Base-by-base conservation (phyloP, 2,888 invertebrate genomes). In the Napeogenes inachia region DNA sequence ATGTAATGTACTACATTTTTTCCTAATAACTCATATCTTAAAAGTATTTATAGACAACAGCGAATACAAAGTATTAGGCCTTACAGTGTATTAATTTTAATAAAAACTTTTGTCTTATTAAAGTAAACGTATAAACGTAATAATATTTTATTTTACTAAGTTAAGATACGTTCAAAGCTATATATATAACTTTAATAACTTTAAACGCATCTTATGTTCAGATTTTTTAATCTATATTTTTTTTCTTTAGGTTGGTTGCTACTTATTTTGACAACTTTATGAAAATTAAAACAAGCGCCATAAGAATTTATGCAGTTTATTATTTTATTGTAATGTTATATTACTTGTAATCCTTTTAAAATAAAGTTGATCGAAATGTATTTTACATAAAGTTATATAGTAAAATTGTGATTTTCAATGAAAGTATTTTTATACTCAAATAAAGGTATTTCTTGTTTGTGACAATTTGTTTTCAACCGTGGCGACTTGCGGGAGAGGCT, bases 271-370 rank as follows among this genome's bases (percentile, higher is more conserved):
- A 80, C 79, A 80, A 77, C 72, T 71, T 68, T 75, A 79, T 73
- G 80, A 84, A 85, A 89, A 87, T 90, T 87, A 75, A 90, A 91
- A 89, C 87, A 87, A 85, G 90, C 91, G 90, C 91, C 87, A 87
- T 84, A 77, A 68, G 69, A 77, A 74, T 77, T 78, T 78, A 74
- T 65, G 64, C 66, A 62, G 67, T 70, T 70, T 72, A 55, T 70
- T 64, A 32, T 54, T 45, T 46, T 59, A 50, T 60, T 66, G 33
- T 60, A 54, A 42, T 13, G 42, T 12, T 35, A 47, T 58, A 54
- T 61, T 54, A 60, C 30, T 30, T 54, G 54, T 13, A 50, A 59
- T 45, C 58, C 63, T 54, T 72, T 50, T 30, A 21, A 30, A 50
- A 50, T 50, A 50, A 50, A 30, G 21, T 50, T 50, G 21, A 50